A percentile compares a stretch with the other conserved stretches of the same genome.
Evolutionary conservation across 2,888 invertebrate species (phyloP).

Genomic region (Loripinus fragilis): DNA sequence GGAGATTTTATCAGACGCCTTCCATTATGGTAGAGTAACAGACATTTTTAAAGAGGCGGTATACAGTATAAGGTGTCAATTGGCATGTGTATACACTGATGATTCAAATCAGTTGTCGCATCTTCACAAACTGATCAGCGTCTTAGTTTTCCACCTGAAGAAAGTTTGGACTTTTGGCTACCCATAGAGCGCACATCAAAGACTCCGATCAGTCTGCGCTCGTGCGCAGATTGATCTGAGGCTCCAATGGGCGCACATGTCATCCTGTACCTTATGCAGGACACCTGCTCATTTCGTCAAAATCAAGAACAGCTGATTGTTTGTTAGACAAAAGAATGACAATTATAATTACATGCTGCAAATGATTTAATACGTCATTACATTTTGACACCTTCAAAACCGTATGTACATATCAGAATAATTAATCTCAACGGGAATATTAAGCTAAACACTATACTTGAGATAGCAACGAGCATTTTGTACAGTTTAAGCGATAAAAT

Average conservation of each 20-base stretch:
- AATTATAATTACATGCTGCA: slow-evolving; percentile 4
- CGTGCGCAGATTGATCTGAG: too few relatives aligned
- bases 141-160: too few relatives aligned
- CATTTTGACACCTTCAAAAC: neutral
- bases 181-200: too few relatives aligned
- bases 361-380: neutral
- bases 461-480: neutral
- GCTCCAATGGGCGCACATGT: too few relatives aligned
- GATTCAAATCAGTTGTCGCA: too few relatives aligned
- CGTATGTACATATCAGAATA: too few relatives aligned
- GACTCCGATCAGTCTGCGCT: too few relatives aligned
- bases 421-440: neutral
- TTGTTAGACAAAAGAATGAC: neutral
- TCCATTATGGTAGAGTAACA: neutral
- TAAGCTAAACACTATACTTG: neutral
- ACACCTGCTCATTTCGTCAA: neutral
- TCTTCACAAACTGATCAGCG: too few relatives aligned
- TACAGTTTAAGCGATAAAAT: neutral
- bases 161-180: too few relatives aligned
- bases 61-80: too few relatives aligned
- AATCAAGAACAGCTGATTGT: neutral
- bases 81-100: neutral
- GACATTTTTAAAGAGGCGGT: neutral
- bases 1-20: neutral
- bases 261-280: too few relatives aligned